These are phyloP conservation scores for Drosophila jambulina DNA, from an alignment of 1,140 invertebrate species.

Conservation along the genomic window DNA sequence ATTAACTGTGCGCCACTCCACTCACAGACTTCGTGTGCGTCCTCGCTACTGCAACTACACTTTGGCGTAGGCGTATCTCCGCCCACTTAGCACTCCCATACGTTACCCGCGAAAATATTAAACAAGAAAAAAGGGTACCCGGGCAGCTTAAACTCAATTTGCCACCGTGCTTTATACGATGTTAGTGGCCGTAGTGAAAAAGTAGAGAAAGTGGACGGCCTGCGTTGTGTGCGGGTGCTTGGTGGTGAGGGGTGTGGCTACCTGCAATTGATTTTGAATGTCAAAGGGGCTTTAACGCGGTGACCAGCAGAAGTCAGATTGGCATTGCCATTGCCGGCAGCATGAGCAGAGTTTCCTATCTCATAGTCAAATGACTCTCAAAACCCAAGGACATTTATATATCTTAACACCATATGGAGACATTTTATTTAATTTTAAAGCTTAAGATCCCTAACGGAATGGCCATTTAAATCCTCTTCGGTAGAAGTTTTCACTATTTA, in stretches of 20 bases:
- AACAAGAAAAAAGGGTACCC: not conserved
- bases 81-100: slow-evolving; percentile 1
- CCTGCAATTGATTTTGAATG: slow-evolving; percentile 31
- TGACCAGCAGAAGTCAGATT: slow-evolving; percentile 6
- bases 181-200: slow-evolving; percentile 11
- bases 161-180: slow-evolving; percentile 3
- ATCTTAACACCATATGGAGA: not conserved
- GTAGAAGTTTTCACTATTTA: not conserved
- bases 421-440: not conserved
- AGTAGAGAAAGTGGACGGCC: not conserved
- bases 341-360: not conserved
- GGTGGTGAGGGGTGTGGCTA: not conserved
- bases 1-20: slow-evolving; percentile 14
- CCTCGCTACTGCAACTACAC: not conserved
- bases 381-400: not conserved
- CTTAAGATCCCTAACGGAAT: not conserved
- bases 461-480: too few species aligned
- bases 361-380: not conserved
- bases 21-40: slow-evolving; percentile 14
- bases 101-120: slow-evolving; percentile 4
- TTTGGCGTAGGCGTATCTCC: slow-evolving; percentile 4
- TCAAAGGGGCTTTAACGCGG: slow-evolving; percentile 12
- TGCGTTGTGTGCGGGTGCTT: not conserved
- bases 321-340: not conserved
- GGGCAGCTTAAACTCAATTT: slow-evolving; percentile 38